Base-by-base conservation (phyloP, 1,140 invertebrate genomes). In the Bactericera cockerelli region DNA sequence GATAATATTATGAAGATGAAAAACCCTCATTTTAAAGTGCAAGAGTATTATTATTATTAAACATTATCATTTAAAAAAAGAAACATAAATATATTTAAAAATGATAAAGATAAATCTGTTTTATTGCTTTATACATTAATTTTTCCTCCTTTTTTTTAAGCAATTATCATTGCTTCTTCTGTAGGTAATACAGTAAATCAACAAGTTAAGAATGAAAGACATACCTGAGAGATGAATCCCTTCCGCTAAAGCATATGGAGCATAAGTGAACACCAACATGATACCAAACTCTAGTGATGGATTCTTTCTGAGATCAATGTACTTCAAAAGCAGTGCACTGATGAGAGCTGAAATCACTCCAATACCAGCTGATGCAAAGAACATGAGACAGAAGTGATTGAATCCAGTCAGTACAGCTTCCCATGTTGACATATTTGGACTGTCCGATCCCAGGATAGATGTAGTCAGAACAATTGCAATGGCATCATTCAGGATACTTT, bases 231-330 rank as follows among this genome's bases (percentile, higher is more conserved):
- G 74, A 73, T 95, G 90, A 61, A 98, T 84, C 36, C 95, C 94
- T 76, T 99, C 96, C 42, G 96, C 95, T 36, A 99, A 72, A 13
- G 93, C 93, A 75, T 99, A 99, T 0, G 96, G 96, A 4, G 91
- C 87, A 76, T 99, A 99, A 14, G 94, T 95, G 68, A 99, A 98
- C 13, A 98, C 90, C 19, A 99, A 74, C 87, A 99, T 96, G 74
- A 99, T 87, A 31, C 90, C 94, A 78, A 99, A 95, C 74, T 99
- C 96, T 36, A 99, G 74, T 4, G 94, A 98, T 0, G 96, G 96
- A 76, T 98, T 96, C 73, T 96, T 96, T 36, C 95, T 77, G 14
- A 99, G 76, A 75, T 99, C 93, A 62, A 98, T 81, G 76, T 98
- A 90, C 75, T 99, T 99, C 24, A 98, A 77, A 31, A 97, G 74